These are phyloP conservation scores for Scarus forsteni DNA, from an alignment of 2,797 vertebrate species.

Conservation along the genomic window DNA sequence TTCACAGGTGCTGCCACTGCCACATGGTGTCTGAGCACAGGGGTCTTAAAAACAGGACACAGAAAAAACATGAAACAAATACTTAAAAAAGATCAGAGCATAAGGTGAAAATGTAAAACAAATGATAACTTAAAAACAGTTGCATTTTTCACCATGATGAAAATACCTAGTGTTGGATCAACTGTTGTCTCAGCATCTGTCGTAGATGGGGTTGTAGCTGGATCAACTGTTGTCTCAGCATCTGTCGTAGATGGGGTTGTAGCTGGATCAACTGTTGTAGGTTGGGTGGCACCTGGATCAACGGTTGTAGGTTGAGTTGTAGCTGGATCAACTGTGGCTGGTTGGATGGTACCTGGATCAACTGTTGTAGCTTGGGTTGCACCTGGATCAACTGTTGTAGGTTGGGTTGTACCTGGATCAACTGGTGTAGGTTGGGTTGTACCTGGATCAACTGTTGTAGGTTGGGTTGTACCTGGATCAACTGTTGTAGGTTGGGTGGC, in stretches of 20 bases:
- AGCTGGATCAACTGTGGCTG: accelerated
- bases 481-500: too few species aligned
- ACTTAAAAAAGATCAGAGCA: neutral
- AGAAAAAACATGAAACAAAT: neutral
- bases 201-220: neutral
- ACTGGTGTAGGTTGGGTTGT: neutral
- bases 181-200: too few species aligned
- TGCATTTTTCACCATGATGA: neutral
- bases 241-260: neutral
- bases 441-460: neutral
- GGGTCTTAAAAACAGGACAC: conserved; percentile 32
- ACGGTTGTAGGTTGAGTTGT: too few species aligned
- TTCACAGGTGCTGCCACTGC: conserved; percentile 46
- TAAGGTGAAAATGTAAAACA: neutral
- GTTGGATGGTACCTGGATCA: too few species aligned
- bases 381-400: neutral
- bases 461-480: too few species aligned
- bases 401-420: neutral
- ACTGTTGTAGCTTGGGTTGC: neutral
- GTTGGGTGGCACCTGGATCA: too few species aligned
- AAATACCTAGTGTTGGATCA: conserved; percentile 16
- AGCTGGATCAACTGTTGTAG: neutral
- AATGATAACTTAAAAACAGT: neutral
- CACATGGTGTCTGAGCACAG: conserved; percentile 48
- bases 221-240: accelerated